Base-by-base conservation (phyloP, 2,888 invertebrate genomes). In the Heliconius aoede region DNA sequence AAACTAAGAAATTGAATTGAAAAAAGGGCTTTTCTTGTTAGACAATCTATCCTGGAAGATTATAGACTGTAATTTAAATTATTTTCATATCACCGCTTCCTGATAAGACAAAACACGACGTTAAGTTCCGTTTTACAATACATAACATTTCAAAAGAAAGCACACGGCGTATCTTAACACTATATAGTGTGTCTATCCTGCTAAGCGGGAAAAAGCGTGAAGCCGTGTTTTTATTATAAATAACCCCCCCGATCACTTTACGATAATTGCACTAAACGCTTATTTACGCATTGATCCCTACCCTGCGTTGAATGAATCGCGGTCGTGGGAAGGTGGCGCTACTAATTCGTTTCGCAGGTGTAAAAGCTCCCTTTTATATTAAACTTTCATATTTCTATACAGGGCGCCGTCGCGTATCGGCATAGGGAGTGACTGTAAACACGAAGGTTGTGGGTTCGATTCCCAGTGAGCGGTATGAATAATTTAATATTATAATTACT, bases 321-420 rank as follows among this genome's bases (percentile, higher is more conserved):
- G 28, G 60, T 60, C 68, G 77, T 77, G 77, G 77, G 77, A 77
- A 77, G 60, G 60, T 26, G 26, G 72, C 46, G 28, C 26, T 24
- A 75, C 75, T 77, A 77, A 77, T 77, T 77, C 65, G 77, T 73
- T 73, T 61, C 75, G 65, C 79, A 79, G 79, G 79, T 79, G 79
- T 15, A 72, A 67, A 68, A 21, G 9, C 24, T 26, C 26, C 30
- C 26, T 60, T 69, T n/a, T 24, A 26, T 51, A 40, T 40, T 40
- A 8, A 46, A 21, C 46, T 21, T 46, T 2, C 8, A 46, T 46
- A 46, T 46, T 18, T 18, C 9, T 55, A n/a, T n/a, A n/a, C 51
- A 51, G 21, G 7, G 7, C 21, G 1, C n/a, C n/a, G 1, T 9
- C 0, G 9, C n/a, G 9, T n/a, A n/a, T 11, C n/a, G n/a, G 9